A percentile compares a stretch with the other conserved stretches of the same genome.
These are phyloP conservation scores for Bombus sylvicola DNA, from an alignment of 1,140 invertebrate genomes.

Conservation along the genomic window DNA sequence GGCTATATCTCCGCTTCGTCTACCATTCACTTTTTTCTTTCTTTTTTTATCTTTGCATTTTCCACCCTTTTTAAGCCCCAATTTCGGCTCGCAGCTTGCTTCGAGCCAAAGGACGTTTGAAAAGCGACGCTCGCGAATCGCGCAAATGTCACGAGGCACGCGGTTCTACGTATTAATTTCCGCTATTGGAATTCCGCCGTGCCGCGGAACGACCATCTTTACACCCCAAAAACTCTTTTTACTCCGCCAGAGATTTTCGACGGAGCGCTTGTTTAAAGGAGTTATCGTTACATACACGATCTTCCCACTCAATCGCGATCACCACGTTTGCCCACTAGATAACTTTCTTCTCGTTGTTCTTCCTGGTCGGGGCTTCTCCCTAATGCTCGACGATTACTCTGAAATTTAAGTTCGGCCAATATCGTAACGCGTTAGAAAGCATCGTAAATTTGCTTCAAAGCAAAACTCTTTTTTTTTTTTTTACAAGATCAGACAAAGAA, in stretches of 20 bases:
- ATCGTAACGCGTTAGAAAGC: too few species aligned
- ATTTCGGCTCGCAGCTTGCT: not conserved
- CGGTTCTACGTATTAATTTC: not conserved
- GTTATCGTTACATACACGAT: not conserved
- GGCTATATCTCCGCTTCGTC: not conserved
- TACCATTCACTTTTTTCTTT: not conserved
- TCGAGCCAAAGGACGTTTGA: not conserved
- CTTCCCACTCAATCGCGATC: not conserved
- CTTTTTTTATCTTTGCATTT: not conserved
- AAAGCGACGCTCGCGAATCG: not conserved
- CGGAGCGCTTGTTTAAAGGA: too few species aligned
- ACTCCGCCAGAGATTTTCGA: too few species aligned
- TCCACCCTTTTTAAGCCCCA: constrained; percentile 25
- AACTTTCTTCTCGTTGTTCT: not conserved
- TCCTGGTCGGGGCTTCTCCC: rapidly evolving
- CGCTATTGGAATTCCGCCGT: not conserved
- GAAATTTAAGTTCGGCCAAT: too few species aligned
- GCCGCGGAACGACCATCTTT: not conserved
- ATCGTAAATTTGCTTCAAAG: too few species aligned
- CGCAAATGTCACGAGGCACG: constrained; percentile 6
- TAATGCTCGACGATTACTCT: too few species aligned
- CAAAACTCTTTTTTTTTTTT: too few species aligned
- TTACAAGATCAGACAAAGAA: too few species aligned
- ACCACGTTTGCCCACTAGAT: not conserved
- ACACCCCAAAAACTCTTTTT: not conserved